Conservation (phyloP, 2,888 invertebrate genomes). For the Neoitamus cyanurus region DNA sequence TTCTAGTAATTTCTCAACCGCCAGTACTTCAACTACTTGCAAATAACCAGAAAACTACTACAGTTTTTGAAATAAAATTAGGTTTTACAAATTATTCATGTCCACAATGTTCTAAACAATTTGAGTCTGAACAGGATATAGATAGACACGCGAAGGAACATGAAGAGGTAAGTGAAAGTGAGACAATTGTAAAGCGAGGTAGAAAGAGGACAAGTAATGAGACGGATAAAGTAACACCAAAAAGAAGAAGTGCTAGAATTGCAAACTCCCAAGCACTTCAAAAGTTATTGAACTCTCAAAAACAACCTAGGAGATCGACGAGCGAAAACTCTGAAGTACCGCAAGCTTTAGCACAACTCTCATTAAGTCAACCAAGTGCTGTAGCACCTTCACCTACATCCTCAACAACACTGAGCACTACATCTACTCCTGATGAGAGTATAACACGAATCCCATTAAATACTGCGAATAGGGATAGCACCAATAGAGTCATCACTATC, state of each 20-base stretch:
- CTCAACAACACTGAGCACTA: not conserved
- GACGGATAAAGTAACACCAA: not conserved
- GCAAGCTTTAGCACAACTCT: not conserved
- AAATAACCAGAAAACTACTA: not conserved
- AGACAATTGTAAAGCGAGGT: not conserved
- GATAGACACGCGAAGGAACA: not conserved
- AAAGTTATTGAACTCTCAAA: not conserved
- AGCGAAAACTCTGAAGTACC: not conserved
- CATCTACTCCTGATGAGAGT: not conserved
- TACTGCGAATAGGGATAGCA: not conserved
- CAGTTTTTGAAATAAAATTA: no score
- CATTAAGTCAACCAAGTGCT: not conserved
- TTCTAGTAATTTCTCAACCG: no score
- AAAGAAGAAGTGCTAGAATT: constrained; percentile 26
- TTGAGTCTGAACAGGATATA: not conserved
- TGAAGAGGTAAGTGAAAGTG: not conserved
- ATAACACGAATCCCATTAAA: not conserved
- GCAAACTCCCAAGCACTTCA: constrained; percentile 36
- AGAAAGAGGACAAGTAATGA: not conserved
- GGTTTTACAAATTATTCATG: not conserved
- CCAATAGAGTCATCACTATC: constrained; percentile 49
- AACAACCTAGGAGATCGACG: not conserved
- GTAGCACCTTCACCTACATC: not conserved
- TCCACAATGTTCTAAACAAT: not conserved
- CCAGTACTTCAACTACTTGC: no score